Evolutionary conservation across 2,888 invertebrate species (phyloP), one percentile per base, ranked within the genome.

Genomic region (Latrodectus elegans): DNA sequence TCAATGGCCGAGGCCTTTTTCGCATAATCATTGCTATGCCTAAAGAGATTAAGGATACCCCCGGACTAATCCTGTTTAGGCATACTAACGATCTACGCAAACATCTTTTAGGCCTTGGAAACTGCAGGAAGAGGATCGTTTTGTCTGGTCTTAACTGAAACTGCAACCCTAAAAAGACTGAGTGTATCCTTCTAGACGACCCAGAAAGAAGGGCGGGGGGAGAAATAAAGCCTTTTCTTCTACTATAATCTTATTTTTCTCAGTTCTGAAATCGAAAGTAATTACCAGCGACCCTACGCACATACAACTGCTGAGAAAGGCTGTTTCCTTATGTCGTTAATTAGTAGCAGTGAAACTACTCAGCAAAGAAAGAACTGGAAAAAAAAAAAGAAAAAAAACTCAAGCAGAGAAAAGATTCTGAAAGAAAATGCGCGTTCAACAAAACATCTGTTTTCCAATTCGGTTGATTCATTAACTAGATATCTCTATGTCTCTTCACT

Each of bases 401-500:
- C n/a, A 60, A 60, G 60, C 4, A 60, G n/a, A 15, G 10, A 60
- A 60, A 60, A n/a, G 60, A 60, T 60, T 10, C 60, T 60, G 11
- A 60, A 60, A 12, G 10, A 60, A 60, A 60, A 60, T 60, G 60
- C 60, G n/a, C 12, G 11, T 12, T 11, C 11, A n/a, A n/a, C 12
- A n/a, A 60, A 60, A 60, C n/a, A 60, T 60, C 12, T 60, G 60
- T 60, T 60, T 60, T n/a, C 12, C 60, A 15, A n/a, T 60, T 60
- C n/a, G 14, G 10, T 12, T 60, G 60, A 60, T n/a, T 60, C 14
- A 60, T n/a, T 60, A 15, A 15, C 60, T 11, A 60, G 60, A 60
- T 12, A 85, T 92, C 92, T 92, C 92, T 96, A 95, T 73, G 98
- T 97, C 96, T 98, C 96, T 52, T 97, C 97, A 93, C n/a, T n/a